Conservation (phyloP, 2,797 vertebrate genomes). For the Cygnus olor region DNA sequence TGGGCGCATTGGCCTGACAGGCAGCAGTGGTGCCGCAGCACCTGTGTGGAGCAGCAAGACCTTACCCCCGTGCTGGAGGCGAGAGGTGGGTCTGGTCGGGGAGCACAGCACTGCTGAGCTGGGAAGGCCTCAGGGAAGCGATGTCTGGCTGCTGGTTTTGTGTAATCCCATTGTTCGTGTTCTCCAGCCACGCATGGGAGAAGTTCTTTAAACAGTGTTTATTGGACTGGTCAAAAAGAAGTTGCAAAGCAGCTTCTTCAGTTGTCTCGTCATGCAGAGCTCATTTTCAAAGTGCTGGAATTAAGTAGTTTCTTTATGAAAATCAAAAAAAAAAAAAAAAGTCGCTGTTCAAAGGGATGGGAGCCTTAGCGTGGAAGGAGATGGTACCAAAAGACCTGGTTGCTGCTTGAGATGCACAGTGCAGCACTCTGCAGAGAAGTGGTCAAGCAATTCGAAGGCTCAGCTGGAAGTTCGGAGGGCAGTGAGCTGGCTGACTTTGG, state of each 20-base stretch:
- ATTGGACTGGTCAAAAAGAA: not conserved
- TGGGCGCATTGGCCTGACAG: not conserved
- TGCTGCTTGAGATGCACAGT: not conserved
- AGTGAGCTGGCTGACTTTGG: not conserved
- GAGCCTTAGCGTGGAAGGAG: not conserved
- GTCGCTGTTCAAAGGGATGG: not conserved
- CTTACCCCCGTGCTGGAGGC: not conserved
- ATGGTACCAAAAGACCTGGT: not conserved
- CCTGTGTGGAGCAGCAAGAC: accelerated
- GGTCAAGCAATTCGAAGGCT: not conserved
- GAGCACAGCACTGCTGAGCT: not conserved
- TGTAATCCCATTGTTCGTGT: not conserved
- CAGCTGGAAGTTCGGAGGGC: not conserved
- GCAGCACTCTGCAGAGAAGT: not conserved
- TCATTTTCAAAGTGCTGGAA: not conserved
- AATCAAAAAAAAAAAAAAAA: not conserved
- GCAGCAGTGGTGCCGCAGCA: not conserved
- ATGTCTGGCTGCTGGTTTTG: not conserved
- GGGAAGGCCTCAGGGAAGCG: not conserved
- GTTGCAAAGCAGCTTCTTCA: slow-evolving; percentile 39
- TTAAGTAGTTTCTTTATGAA: not conserved
- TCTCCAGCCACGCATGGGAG: not conserved
- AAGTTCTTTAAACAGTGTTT: not conserved
- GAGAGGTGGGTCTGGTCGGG: not conserved
- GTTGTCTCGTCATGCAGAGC: not conserved